Evolutionary conservation across 1,140 invertebrate species (phyloP).

Genomic region (Drosophila leontia): DNA sequence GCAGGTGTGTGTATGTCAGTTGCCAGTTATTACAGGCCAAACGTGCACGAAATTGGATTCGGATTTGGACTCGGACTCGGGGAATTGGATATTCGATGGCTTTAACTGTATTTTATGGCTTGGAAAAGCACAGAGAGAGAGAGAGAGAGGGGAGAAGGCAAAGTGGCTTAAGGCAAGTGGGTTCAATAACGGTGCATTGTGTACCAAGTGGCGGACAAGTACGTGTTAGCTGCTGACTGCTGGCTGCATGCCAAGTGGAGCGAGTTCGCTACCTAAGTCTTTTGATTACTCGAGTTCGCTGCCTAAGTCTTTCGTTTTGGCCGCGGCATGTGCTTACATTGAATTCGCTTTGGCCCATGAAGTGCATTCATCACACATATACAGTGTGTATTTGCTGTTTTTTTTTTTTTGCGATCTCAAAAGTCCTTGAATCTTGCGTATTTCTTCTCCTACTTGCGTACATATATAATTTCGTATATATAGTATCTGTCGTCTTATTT

Average conservation of each 20-base stretch:
- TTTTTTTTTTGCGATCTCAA: constrained; percentile 35
- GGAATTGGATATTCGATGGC: constrained; percentile 30
- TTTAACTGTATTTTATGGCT: constrained; percentile 39
- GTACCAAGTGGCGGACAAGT: constrained; percentile 15
- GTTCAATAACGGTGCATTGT: constrained; percentile 82
- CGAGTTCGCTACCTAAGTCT: constrained; percentile 45
- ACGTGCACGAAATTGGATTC: constrained; percentile 37
- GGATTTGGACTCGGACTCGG: constrained; percentile 29
- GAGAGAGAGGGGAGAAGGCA: neutral
- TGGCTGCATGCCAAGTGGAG: constrained; percentile 34
- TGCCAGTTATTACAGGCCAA: constrained; percentile 34
- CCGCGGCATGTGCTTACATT: constrained; percentile 43
- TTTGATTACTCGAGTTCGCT: constrained; percentile 44
- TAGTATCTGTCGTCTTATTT: neutral
- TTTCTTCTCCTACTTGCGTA: neutral
- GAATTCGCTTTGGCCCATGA: constrained; percentile 64
- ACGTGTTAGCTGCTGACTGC: constrained; percentile 19
- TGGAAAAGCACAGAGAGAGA: neutral
- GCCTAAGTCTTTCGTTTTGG: constrained; percentile 75
- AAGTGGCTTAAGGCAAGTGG: constrained; percentile 62
- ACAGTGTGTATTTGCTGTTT: constrained; percentile 14
- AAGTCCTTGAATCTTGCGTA: constrained; percentile 61
- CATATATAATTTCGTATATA: neutral
- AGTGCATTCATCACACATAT: constrained; percentile 40
- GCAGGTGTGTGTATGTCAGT: neutral